These are phyloP conservation scores for Emmelina monodactyla DNA, from an alignment of 2,888 invertebrate genomes.

Conservation along the genomic window DNA sequence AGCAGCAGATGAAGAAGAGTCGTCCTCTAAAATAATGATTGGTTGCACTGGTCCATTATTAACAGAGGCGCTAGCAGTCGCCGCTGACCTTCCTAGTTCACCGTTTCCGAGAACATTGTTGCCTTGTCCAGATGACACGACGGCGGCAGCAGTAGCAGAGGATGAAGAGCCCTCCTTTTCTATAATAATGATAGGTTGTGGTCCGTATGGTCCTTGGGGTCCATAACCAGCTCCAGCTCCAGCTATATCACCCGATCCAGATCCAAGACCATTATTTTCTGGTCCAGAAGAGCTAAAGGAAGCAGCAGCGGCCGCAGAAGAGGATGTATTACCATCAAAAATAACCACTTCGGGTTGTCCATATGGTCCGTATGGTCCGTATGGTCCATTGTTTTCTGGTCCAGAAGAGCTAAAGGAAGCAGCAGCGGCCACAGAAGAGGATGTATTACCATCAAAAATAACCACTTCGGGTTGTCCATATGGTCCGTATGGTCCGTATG, in stretches of 20 bases:
- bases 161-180: too few relatives aligned
- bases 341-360: conserved; percentile 4
- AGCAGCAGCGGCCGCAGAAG: conserved; percentile 4
- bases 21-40: too few relatives aligned
- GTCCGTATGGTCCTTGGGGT: conserved; percentile 11
- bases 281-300: not conserved
- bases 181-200: conserved; percentile 7
- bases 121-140: too few relatives aligned
- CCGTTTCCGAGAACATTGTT: too few relatives aligned
- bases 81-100: too few relatives aligned
- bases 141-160: too few relatives aligned
- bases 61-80: too few relatives aligned
- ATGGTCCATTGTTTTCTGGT: not conserved
- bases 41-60: too few relatives aligned
- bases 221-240: conserved; percentile 1
- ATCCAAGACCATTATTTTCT: not conserved
- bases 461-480: not conserved
- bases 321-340: not conserved
- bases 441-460: conserved; percentile 2
- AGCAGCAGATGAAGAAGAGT: conserved; percentile 5
- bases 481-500: conserved; percentile 7
- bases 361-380: conserved; percentile 8
- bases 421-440: conserved; percentile 5
- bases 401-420: not conserved
- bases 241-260: conserved; percentile 2